phyloP scores from a whole-genome alignment of 1,140 invertebrate genomes.

The Pollicipes pollicipes region DNA sequence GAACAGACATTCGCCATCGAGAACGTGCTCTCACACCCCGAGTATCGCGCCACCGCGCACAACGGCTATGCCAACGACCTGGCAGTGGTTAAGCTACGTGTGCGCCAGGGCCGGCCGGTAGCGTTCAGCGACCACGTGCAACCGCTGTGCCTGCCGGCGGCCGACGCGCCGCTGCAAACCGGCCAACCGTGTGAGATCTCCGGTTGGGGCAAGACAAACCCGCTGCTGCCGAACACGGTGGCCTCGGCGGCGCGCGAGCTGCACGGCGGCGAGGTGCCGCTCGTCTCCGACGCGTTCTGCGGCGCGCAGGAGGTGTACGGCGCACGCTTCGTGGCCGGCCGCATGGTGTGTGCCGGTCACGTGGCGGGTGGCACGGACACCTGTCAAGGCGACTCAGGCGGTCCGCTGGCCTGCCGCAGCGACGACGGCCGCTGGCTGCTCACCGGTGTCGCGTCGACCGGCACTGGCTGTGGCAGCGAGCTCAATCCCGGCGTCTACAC shows the following conservation, averaged over 20 bases:
- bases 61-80: constrained; percentile 18
- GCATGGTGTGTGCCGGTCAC: constrained; percentile 75
- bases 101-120: not conserved
- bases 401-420: constrained; percentile 42
- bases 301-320: constrained; percentile 32
- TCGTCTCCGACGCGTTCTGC: constrained; percentile 33
- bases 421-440: constrained; percentile 31
- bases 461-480: constrained; percentile 55
- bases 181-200: constrained; percentile 6
- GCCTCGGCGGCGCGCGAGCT: not conserved
- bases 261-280: constrained; percentile 35
- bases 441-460: constrained; percentile 41
- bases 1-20: not conserved
- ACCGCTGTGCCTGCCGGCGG: not conserved
- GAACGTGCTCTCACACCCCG: not conserved
- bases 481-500: constrained; percentile 69
- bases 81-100: not conserved
- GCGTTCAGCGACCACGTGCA: not conserved
- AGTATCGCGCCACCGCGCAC: not conserved
- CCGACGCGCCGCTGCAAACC: no score
- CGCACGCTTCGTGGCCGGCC: constrained; percentile 41
- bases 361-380: constrained; percentile 60
- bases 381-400: constrained; percentile 64
- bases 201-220: constrained; percentile 5
- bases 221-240: not conserved